Percentiles rank a stretch among this genome's conserved stretches.
Evolutionary conservation across 2,113 vertebrate genomes (phyloP).

Genomic region (Sebastes fasciatus): DNA sequence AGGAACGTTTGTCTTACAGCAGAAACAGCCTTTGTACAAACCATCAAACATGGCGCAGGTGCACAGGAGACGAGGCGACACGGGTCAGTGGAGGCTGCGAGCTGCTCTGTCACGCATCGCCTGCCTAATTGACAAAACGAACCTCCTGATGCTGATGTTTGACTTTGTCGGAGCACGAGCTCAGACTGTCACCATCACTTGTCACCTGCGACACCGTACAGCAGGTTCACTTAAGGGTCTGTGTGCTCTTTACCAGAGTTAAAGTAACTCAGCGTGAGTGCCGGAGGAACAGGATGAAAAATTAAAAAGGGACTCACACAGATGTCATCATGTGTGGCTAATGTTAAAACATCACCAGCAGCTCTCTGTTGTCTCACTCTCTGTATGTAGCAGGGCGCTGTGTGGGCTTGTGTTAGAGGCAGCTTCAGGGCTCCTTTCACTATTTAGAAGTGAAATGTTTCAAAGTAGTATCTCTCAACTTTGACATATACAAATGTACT

Average conservation of each 20-base stretch:
- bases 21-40: background rate
- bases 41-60: conserved; percentile 38
- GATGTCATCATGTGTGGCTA: conserved; percentile 39
- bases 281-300: conserved; percentile 31
- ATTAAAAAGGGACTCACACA: conserved; percentile 35
- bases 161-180: conserved; percentile 15
- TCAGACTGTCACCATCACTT: background rate
- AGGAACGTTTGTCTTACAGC: background rate
- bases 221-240: background rate
- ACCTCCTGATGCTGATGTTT: conserved; percentile 25
- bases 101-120: conserved; percentile 34
- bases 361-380: background rate
- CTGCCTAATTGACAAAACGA: conserved; percentile 45
- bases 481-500: no score
- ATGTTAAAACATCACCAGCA: background rate
- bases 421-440: background rate
- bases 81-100: conserved; percentile 25
- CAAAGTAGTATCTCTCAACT: background rate
- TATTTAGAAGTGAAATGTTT: conserved; percentile 11
- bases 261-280: background rate
- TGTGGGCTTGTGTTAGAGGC: background rate
- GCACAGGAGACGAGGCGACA: conserved; percentile 24
- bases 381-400: background rate
- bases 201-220: conserved; percentile 10
- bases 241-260: background rate